phyloP scores from a whole-genome alignment of 2,888 invertebrate genomes.

The Neoitamus cyanurus region DNA sequence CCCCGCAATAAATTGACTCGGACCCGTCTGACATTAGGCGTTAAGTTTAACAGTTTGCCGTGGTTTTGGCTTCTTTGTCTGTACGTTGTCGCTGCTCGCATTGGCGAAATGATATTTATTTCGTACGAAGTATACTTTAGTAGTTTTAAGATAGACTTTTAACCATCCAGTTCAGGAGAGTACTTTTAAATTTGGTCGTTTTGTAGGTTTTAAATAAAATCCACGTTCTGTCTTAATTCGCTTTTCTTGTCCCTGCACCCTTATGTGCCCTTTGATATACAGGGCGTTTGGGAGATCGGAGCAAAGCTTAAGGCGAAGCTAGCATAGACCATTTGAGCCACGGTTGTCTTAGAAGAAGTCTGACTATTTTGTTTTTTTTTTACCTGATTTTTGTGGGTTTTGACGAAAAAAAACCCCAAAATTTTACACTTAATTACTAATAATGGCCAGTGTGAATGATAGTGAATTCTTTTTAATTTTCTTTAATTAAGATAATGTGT shows the following conservation, averaged over 20 bases:
- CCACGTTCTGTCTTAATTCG: not conserved
- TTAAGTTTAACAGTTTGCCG: slow-evolving; percentile 1
- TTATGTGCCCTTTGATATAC: too few species aligned
- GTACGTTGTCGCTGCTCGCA: not conserved
- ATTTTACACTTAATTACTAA: too few species aligned
- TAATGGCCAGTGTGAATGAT: too few species aligned
- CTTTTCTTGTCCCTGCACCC: not conserved
- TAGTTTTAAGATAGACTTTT: slow-evolving; percentile 35
- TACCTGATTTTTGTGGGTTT: too few species aligned
- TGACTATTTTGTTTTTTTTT: too few species aligned
- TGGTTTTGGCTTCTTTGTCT: slow-evolving; percentile 18
- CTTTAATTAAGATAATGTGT: too few species aligned
- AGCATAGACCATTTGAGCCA: too few species aligned
- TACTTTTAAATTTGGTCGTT: slow-evolving; percentile 36
- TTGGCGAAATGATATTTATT: slow-evolving; percentile 37
- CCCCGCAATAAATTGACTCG: slow-evolving; percentile 68
- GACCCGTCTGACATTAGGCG: not conserved
- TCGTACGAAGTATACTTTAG: slow-evolving; percentile 30
- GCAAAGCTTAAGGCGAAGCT: too few species aligned
- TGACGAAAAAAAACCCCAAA: too few species aligned
- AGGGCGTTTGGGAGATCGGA: too few species aligned
- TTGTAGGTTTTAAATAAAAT: slow-evolving; percentile 37
- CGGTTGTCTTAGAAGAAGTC: too few species aligned
- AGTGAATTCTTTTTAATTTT: too few species aligned
- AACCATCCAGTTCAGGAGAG: not conserved